phyloP scores from a whole-genome alignment of 2,113 vertebrate genomes.

The Phodopus roborovskii region DNA sequence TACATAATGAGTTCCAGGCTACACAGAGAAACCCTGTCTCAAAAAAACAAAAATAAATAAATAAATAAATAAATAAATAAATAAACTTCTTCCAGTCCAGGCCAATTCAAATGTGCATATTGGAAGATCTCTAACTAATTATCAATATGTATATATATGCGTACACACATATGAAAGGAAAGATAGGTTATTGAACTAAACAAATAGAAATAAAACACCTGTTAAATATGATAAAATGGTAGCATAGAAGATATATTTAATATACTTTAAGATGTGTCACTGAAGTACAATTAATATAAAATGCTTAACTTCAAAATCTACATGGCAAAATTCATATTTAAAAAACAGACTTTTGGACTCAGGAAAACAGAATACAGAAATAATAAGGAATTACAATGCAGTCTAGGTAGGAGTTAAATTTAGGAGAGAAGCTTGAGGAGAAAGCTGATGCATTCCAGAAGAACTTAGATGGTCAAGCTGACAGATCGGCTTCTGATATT shows the following conservation, averaged over 20 bases:
- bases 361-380: neutral
- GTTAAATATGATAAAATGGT: neutral
- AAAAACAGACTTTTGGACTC: neutral
- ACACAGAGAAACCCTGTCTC: too few relatives aligned
- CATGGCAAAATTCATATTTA: neutral
- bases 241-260: neutral
- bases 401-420: neutral
- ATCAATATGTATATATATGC: neutral
- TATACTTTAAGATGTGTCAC: neutral
- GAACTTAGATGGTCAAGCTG: neutral
- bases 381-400: neutral
- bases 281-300: neutral
- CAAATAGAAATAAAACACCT: neutral
- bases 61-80: too few relatives aligned
- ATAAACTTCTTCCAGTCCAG: neutral
- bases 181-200: neutral
- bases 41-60: too few relatives aligned
- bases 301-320: neutral
- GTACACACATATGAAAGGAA: neutral
- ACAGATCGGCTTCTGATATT: neutral
- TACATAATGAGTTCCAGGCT: too few relatives aligned
- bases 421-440: neutral
- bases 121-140: neutral
- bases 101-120: neutral
- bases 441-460: neutral